phyloP scores from a whole-genome alignment of 2,888 invertebrate species.

The Euclidia mi region DNA sequence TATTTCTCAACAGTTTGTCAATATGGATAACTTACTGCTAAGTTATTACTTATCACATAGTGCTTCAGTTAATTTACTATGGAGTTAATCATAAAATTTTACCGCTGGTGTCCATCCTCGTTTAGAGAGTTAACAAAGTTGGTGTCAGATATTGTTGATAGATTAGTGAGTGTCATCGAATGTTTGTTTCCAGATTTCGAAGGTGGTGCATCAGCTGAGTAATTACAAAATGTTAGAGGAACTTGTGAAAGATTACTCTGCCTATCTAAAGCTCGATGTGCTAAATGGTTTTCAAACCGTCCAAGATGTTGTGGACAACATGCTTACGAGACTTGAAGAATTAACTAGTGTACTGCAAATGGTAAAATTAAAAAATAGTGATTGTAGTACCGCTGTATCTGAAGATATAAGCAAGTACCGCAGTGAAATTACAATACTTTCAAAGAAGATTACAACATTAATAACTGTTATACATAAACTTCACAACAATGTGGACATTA shows the following conservation, averaged over 20 bases:
- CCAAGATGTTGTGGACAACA: conserved; percentile 91
- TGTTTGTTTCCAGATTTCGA: conserved; percentile 86
- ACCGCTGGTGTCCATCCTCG: conserved; percentile 71
- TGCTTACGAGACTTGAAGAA: conserved; percentile 92
- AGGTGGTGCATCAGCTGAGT: conserved; percentile 41
- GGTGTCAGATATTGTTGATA: conserved; percentile 77
- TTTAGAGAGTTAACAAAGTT: conserved; percentile 77
- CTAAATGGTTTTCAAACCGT: conserved; percentile 89
- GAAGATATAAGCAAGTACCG: conserved; percentile 88
- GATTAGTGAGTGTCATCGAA: conserved; percentile 75
- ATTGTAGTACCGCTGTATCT: conserved; percentile 82
- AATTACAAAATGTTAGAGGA: conserved; percentile 84
- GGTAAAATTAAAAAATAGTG: conserved; percentile 85
- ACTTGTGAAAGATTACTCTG: conserved; percentile 87
- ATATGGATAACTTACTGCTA: conserved; percentile 22
- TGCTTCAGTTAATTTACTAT: conserved; percentile 51
- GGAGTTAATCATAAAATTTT: conserved; percentile 78
- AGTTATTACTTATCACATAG: conserved; percentile 6
- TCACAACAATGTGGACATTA: conserved; percentile 83
- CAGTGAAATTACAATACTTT: conserved; percentile 86
- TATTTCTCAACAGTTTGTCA: conserved; percentile 34
- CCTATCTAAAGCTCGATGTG: conserved; percentile 88
- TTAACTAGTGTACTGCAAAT: conserved; percentile 91
- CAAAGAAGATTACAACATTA: conserved; percentile 88
- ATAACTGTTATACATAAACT: conserved; percentile 88